phyloP scores from a whole-genome alignment of 1,140 invertebrate genomes.

The Hyphantria cunea region DNA sequence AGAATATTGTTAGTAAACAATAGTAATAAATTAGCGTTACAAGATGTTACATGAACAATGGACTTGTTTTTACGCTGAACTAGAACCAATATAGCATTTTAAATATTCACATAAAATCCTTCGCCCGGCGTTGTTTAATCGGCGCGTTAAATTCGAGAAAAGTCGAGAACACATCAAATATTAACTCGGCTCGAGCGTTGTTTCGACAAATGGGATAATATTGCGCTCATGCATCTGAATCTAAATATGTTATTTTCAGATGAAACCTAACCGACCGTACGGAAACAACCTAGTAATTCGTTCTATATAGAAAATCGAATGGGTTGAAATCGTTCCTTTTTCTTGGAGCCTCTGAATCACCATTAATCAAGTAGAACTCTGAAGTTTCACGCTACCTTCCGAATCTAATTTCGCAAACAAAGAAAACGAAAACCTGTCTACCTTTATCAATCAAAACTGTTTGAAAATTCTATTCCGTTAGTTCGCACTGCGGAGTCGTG shows the following conservation, averaged over 20 bases:
- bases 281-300: conserved; percentile 55
- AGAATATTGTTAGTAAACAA: conserved; percentile 21
- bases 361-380: conserved; percentile 80
- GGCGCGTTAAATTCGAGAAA: conserved; percentile 79
- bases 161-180: conserved; percentile 81
- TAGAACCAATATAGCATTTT: conserved; percentile 65
- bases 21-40: no score
- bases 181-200: conserved; percentile 71
- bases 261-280: conserved; percentile 54
- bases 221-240: conserved; percentile 72
- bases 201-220: conserved; percentile 78
- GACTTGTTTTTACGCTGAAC: no score
- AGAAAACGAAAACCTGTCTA: conserved; percentile 79
- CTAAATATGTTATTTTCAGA: conserved; percentile 59
- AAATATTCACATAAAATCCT: conserved; percentile 80
- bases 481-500: conserved; percentile 69
- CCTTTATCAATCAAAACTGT: conserved; percentile 81
- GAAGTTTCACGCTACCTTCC: conserved; percentile 75
- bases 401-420: conserved; percentile 81
- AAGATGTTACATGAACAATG: no score
- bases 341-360: conserved; percentile 62
- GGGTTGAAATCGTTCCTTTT: conserved; percentile 65
- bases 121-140: conserved; percentile 77
- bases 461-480: conserved; percentile 80
- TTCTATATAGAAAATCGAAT: conserved; percentile 62